Base-by-base conservation (phyloP, 2,888 invertebrate genomes). In the Acanthacorydalis orientalis region DNA sequence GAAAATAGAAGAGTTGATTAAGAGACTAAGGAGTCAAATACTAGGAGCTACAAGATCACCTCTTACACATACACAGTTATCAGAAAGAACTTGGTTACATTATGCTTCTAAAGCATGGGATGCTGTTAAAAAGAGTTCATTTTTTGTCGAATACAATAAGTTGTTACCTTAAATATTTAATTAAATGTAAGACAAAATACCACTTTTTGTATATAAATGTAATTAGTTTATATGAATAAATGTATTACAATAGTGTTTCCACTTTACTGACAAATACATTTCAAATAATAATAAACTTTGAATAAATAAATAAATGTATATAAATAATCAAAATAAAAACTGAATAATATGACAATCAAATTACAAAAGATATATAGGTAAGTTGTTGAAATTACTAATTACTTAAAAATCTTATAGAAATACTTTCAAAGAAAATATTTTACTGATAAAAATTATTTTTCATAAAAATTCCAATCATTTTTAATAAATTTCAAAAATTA, bases 91-190 rank as follows among this genome's bases (percentile, higher is more conserved):
- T 55, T 89, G 89, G 89, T 78, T 83, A 59, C 80, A 84, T 53
- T 88, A 83, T 65, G 83, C 84, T 59, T 76, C 74, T 41, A 83
- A 84, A 64, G 82, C 83, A 1, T 86, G 87, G 84, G 89, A 90
- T 54, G 79, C 79, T 39, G 81, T 89, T 44, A 83, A 81, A 57
- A 89, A 88, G 58, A 87, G 85, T 59, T 79, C 81, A 40, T 78
- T 88, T 58, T 85, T 86, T 59, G 76, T 83, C 54, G 89, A 90
- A 62, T 89, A 89, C 61, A 84, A 83, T 56, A 73, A 88, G 62
- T 70, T 88, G 51, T 70, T 89, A 64, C 83, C 86, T 50, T 44
- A 46, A 45, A 9, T 7, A 12, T 37, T 4, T 37, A 23, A 23
- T 23, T 23, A 23, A 23, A 6, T 23, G 2, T 23, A 23, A 23